Base-by-base conservation (phyloP, 2,888 invertebrate species). In the Aspidiotus destructor region DNA sequence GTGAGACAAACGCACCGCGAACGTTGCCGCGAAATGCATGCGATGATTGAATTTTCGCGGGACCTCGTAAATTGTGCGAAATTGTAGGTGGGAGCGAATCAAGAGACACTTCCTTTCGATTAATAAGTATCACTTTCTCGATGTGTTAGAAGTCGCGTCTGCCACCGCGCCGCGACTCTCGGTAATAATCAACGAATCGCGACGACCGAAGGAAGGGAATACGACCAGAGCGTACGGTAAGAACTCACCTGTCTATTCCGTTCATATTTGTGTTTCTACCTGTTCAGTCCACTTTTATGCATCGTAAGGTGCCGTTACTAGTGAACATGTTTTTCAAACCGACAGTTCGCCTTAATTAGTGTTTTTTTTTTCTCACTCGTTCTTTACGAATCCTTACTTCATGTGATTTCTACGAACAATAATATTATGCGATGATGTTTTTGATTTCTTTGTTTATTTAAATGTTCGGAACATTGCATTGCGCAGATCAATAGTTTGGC, bases 201-300 rank as follows among this genome's bases (percentile, higher is more conserved):
- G 28, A 28, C 28, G 28, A 28, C 28, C 28, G 28, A 63, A 53
- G n/a, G 63, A 41, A 63, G 63, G 63, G 53, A 54, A 63, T 63
- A 63, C 63, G 63, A 63, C 53, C 40, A 63, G 41, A 28, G 48
- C 10, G 48, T 48, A 48, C 48, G 48, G n/a, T n/a, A 48, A 2
- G 41, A 63, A 63, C 63, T 63, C 63, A 63, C 63, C 63, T 63
- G 63, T 63, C 63, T 53, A 63, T 63, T 52, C 53, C 63, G 41
- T 53, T 63, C 63, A 53, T 63, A 53, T 63, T 63, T 53, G 53
- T 63, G 63, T 63, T 63, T 53, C 52, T 63, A 63, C 63, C 63
- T 63, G 63, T 63, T 63, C 54, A 63, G 63, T 63, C 54, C 54
- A 63, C 63, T 63, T 63, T 41, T 63, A 53, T 63, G 53, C 63